Conservation (phyloP, 2,797 vertebrate species). For the Chelonia mydas region DNA sequence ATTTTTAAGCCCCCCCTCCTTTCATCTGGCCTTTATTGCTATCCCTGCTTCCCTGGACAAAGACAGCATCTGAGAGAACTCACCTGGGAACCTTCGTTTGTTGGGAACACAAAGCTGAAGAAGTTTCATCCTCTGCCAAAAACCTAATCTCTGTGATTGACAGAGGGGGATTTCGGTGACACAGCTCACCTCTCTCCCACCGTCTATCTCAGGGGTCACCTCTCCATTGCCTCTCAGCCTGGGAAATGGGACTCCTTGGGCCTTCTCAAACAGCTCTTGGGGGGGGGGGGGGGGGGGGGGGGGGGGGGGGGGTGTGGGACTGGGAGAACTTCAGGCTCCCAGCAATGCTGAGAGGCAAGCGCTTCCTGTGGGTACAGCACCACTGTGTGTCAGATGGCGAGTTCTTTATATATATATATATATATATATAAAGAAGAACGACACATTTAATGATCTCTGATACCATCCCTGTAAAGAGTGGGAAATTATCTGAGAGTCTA, state of each 20-base stretch:
- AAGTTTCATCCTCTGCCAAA: neutral
- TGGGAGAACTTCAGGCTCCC: neutral
- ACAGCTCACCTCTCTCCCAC: neutral
- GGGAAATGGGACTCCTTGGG: neutral
- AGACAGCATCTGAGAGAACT: neutral
- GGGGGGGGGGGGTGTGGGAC: too few relatives aligned
- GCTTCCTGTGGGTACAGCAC: neutral
- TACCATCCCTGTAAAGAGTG: slow-evolving; percentile 79
- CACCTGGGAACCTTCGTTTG: neutral
- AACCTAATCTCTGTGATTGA: neutral
- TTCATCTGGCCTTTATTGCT: neutral
- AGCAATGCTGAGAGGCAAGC: neutral
- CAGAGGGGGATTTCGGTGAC: neutral
- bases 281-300: too few relatives aligned
- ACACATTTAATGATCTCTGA: slow-evolving; percentile 77
- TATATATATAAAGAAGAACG: slow-evolving; percentile 50
- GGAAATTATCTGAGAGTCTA: slow-evolving; percentile 81
- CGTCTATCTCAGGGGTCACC: neutral
- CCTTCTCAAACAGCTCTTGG: neutral
- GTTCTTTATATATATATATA: too few relatives aligned
- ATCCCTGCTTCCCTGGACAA: neutral
- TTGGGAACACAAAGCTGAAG: neutral
- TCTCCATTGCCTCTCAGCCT: neutral
- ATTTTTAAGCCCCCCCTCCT: neutral
- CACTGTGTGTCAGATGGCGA: accelerated